Conservation (phyloP, 2,113 vertebrate species). For the Syngnathus floridae region DNA sequence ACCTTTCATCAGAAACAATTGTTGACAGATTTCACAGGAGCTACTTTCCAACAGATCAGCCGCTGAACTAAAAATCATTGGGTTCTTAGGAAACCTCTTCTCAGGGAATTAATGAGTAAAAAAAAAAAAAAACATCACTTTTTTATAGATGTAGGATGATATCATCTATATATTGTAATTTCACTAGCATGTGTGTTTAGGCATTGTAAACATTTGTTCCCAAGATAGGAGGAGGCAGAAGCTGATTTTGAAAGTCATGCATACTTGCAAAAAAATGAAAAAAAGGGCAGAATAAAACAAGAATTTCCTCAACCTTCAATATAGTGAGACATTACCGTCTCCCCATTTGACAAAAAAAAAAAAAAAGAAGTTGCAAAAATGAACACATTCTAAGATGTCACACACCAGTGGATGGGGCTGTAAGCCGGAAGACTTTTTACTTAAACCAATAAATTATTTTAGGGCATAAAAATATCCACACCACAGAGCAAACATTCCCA, state of each 20-base stretch:
- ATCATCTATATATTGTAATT: background rate
- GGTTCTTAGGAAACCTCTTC: slow-evolving; percentile 4
- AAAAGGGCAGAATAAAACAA: slow-evolving; percentile 5
- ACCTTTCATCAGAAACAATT: background rate
- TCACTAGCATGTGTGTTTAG: slow-evolving; percentile 5
- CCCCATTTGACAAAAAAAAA: too few relatives aligned
- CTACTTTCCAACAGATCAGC: slow-evolving; percentile 11
- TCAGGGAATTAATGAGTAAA: background rate
- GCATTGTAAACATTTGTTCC: slow-evolving; percentile 21
- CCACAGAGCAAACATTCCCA: slow-evolving; percentile 21
- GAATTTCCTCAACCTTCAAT: background rate
- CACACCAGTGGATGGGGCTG: too few relatives aligned
- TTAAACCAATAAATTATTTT: slow-evolving; percentile 5
- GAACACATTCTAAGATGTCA: too few relatives aligned
- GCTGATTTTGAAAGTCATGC: slow-evolving; percentile 8
- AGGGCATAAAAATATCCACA: slow-evolving; percentile 12
- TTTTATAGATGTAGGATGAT: background rate
- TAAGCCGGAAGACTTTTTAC: too few relatives aligned
- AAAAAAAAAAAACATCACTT: slow-evolving; percentile 8
- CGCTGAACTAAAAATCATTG: slow-evolving; percentile 3
- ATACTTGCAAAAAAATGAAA: slow-evolving; percentile 12
- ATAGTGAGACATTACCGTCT: too few relatives aligned
- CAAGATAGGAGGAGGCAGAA: slow-evolving; percentile 28
- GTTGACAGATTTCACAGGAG: background rate
- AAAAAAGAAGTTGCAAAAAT: too few relatives aligned